phyloP scores from a whole-genome alignment of 2,797 vertebrate genomes.

The Enteromius radiatus region DNA sequence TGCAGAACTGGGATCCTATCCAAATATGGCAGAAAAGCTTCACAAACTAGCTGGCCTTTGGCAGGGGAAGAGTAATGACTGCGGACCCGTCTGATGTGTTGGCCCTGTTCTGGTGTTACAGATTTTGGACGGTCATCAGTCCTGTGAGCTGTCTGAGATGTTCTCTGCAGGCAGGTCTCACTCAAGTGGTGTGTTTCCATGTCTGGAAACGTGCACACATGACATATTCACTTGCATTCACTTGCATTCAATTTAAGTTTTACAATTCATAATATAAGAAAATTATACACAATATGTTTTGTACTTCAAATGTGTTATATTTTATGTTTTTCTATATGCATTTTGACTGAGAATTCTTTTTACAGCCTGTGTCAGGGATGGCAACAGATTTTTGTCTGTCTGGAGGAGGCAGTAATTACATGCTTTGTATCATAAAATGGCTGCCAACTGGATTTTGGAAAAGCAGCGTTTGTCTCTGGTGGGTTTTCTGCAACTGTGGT shows the following conservation, averaged over 20 bases:
- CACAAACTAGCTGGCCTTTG: slow-evolving; percentile 13
- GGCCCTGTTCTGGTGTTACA: slow-evolving; percentile 11
- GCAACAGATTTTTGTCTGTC: slow-evolving; percentile 22
- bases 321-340: background rate
- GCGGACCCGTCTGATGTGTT: slow-evolving; percentile 5
- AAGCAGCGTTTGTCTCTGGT: slow-evolving; percentile 3
- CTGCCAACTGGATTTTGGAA: slow-evolving; percentile 40
- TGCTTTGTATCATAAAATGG: slow-evolving; percentile 28
- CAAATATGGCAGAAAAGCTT: background rate
- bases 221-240: background rate
- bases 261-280: background rate
- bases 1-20: slow-evolving; percentile 9
- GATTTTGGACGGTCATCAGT: slow-evolving; percentile 1
- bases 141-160: slow-evolving; percentile 3
- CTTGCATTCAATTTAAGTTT: no score
- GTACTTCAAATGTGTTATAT: background rate
- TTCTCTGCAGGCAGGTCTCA: slow-evolving; percentile 1
- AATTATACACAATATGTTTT: background rate
- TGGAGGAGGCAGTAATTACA: slow-evolving; percentile 34
- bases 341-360: slow-evolving; percentile 1
- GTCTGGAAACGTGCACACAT: background rate
- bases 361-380: slow-evolving; percentile 1
- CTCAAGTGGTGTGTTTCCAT: background rate
- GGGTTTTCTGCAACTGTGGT: slow-evolving; percentile 13
- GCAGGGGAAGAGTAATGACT: slow-evolving; percentile 10